Base-by-base conservation (phyloP, 2,113 vertebrate species). In the Erythrolamprus reginae region DNA sequence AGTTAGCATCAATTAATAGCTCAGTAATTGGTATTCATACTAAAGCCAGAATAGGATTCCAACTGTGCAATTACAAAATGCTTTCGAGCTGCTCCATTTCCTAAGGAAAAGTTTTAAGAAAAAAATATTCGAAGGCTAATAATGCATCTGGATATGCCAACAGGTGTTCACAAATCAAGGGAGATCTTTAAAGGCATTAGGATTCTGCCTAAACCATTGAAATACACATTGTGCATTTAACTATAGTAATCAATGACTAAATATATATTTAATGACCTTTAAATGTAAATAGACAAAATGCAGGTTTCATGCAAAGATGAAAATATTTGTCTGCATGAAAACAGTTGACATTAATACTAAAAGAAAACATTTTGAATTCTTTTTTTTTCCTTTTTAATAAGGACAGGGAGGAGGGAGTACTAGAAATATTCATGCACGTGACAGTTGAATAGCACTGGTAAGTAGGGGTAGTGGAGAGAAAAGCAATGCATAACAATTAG, bases 251-350 rank as follows among this genome's bases (percentile, higher is more conserved):
- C 97, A 97, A 97, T 96, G 95, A 95, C 92, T 92, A 90, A 95
- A 91, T 95, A 95, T 95, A 97, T 95, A 96, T 96, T 96, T 97
- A 97, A 97, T 97, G 97, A 98, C 97, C 97, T 97, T 98, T 96
- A 96, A 98, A 96, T 95, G 93, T 94, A 94, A 88, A 51, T 23
- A 94, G 95, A 96, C 95, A 96, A 97, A 97, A 96, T 94, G 95
- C 95, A 95, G 94, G 95, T 94, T 96, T 96, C 89, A 56, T 91
- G 96, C 94, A 95, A 96, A 94, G 92, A 96, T 95, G 90, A 94
- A 95, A 97, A 96, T 97, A 97, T 97, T 96, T 96, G 97, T 96
- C 96, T 92, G 89, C 91, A 92, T 94, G 94, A 95, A 95, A 92
- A 95, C 90, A 95, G 95, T 93, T 95, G 92, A 97, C 95, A 95